phyloP scores from a whole-genome alignment of 2,113 vertebrate species.

The Notothenia coriiceps region DNA sequence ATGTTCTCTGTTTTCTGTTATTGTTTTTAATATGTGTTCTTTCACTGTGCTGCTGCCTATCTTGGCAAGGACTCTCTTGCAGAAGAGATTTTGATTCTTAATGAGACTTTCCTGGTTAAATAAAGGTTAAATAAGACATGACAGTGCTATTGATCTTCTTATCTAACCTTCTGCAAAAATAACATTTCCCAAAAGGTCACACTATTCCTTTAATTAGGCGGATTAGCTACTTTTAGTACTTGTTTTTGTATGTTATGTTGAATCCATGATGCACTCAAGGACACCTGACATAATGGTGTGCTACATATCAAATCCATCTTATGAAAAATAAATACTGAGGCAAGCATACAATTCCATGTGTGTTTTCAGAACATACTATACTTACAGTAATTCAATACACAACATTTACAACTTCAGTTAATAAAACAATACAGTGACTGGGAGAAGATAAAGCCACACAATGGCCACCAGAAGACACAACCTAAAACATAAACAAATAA shows the following conservation, averaged over 20 bases:
- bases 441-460: slow-evolving; percentile 61
- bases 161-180: not conserved
- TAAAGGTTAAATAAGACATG: no score
- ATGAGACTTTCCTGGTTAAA: no score
- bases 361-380: slow-evolving; percentile 29
- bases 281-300: not conserved
- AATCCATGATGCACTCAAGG: not conserved
- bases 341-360: slow-evolving; percentile 16
- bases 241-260: slow-evolving; percentile 11
- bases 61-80: no score
- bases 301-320: slow-evolving; percentile 34
- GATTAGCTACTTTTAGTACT: not conserved
- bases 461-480: slow-evolving; percentile 54
- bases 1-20: no score
- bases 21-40: no score
- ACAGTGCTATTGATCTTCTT: not conserved
- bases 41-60: no score
- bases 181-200: not conserved
- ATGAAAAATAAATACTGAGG: not conserved
- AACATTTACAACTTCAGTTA: slow-evolving; percentile 55
- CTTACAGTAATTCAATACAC: slow-evolving; percentile 53
- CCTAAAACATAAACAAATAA: slow-evolving; percentile 53
- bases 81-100: no score
- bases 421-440: slow-evolving; percentile 62
- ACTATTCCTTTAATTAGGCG: slow-evolving; percentile 5